A percentile compares a stretch with the other conserved stretches of the same genome.
phyloP scores from a whole-genome alignment of 1,140 invertebrate genomes.

The Whitmania pigra region DNA sequence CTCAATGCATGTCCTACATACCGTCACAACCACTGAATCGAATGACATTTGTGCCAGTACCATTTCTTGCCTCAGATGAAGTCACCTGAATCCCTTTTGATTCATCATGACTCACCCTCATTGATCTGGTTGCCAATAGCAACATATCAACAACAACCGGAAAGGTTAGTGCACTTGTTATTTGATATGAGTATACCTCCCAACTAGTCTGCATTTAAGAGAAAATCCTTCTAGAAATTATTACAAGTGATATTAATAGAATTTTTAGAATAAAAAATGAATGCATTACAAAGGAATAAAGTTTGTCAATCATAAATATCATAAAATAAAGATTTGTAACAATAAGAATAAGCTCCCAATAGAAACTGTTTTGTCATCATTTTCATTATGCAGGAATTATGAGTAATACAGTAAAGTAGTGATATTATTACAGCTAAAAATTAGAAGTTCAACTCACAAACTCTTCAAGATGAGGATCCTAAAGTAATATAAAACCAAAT shows the following conservation, averaged over 20 bases:
- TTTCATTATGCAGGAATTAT: too few species aligned
- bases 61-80: not conserved
- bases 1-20: not conserved
- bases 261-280: not conserved
- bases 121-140: not conserved
- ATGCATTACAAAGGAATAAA: too few species aligned
- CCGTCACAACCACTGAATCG: not conserved
- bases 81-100: too few species aligned
- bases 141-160: conserved; percentile 22
- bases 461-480: too few species aligned
- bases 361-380: too few species aligned
- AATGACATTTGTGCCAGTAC: not conserved
- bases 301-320: too few species aligned
- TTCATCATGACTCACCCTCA: not conserved
- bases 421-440: too few species aligned
- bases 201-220: conserved; percentile 30
- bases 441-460: too few species aligned
- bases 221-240: not conserved
- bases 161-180: conserved; percentile 29
- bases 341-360: too few species aligned
- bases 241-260: not conserved
- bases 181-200: conserved; percentile 33
- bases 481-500: too few species aligned
- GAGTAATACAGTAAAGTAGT: too few species aligned
- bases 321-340: too few species aligned